A percentile compares a stretch with the other conserved stretches of the same genome.
phyloP scores from a whole-genome alignment of 1,140 invertebrate genomes.

The Drosophila novamexicana region DNA sequence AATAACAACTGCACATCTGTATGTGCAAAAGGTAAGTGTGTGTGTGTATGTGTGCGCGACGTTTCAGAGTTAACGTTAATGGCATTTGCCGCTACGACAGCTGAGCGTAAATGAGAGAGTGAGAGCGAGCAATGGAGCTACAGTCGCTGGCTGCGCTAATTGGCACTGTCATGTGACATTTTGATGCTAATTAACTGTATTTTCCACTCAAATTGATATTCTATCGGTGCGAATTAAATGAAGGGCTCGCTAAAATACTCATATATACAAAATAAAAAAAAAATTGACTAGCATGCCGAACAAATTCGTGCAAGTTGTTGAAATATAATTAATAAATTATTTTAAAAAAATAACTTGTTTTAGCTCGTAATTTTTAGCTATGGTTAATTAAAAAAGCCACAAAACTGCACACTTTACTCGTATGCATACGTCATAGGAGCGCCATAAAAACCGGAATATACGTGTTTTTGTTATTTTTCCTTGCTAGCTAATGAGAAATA shows the following conservation, averaged over 20 bases:
- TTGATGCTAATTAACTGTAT: constrained; percentile 59
- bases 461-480: constrained; percentile 32
- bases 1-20: constrained; percentile 8
- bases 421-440: constrained; percentile 30
- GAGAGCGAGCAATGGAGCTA: constrained; percentile 27
- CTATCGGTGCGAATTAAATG: constrained; percentile 26
- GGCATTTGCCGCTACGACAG: constrained; percentile 1
- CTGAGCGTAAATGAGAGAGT: background rate
- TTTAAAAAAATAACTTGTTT: constrained; percentile 3
- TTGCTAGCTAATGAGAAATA: constrained; percentile 14
- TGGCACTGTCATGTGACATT: constrained; percentile 64
- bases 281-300: background rate
- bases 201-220: constrained; percentile 38
- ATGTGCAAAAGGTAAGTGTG: background rate
- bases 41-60: background rate
- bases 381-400: constrained; percentile 34
- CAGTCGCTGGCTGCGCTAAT: constrained; percentile 43
- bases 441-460: constrained; percentile 54
- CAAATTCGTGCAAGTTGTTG: constrained; percentile 13
- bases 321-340: constrained; percentile 5
- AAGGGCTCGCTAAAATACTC: constrained; percentile 23
- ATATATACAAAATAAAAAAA: constrained; percentile 4
- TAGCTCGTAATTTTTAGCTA: background rate
- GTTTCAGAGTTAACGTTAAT: constrained; percentile 33
- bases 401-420: constrained; percentile 23